Evolutionary conservation across 2,888 invertebrate genomes (phyloP).

Genomic region (Coecobrya sp.): DNA sequence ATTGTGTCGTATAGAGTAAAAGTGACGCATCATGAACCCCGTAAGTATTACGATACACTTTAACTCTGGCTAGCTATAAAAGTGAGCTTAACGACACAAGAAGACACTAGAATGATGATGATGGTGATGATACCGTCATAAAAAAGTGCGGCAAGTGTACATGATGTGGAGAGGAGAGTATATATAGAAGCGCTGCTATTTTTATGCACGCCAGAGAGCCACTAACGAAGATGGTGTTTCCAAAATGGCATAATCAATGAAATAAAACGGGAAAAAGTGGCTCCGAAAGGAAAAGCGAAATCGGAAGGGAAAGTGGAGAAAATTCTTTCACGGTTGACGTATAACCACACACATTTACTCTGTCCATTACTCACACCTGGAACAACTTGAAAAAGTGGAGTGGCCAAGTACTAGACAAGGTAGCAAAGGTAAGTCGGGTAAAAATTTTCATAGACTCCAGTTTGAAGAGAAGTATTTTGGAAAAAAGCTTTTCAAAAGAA

Average conservation of each 20-base stretch:
- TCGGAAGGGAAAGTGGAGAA: conserved; percentile 34
- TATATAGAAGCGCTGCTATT: background rate
- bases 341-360: conserved; percentile 80
- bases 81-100: conserved; percentile 26
- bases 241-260: conserved; percentile 57
- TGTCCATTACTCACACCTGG: conserved; percentile 83
- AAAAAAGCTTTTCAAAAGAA: conserved; percentile 13
- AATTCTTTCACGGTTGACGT: conserved; percentile 78
- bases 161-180: background rate
- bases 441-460: conserved; percentile 33
- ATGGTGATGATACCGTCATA: conserved; percentile 41
- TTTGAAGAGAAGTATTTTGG: conserved; percentile 5
- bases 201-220: background rate
- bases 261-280: conserved; percentile 37
- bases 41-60: background rate
- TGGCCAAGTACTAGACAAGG: background rate
- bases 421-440: background rate
- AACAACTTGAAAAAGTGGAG: conserved; percentile 56
- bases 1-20: background rate
- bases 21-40: conserved; percentile 58
- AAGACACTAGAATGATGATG: background rate
- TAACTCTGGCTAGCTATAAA: background rate
- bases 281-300: conserved; percentile 7
- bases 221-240: background rate
- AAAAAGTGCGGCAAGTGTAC: conserved; percentile 42